phyloP scores from a whole-genome alignment of 2,797 vertebrate species.

The Alauda arvensis region DNA sequence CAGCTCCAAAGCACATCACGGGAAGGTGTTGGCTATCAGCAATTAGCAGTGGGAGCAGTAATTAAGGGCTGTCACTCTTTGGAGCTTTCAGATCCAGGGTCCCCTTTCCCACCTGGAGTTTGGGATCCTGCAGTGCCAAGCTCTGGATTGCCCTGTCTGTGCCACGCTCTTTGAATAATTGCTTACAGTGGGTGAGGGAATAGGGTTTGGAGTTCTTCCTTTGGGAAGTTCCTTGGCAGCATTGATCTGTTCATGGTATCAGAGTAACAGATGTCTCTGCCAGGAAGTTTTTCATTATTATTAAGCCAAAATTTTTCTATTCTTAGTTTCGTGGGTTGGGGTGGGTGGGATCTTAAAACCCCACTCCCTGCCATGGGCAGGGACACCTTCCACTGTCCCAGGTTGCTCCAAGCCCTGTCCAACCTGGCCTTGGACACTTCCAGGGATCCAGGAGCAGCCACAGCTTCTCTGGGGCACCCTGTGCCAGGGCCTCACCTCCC shows the following conservation, averaged over 20 bases:
- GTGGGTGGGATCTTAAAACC: too few relatives aligned
- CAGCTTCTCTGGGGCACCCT: neutral
- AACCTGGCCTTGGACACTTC: neutral
- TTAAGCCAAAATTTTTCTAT: neutral
- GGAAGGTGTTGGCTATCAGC: neutral
- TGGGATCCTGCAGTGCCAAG: neutral
- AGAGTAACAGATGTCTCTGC: neutral
- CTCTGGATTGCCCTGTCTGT: neutral
- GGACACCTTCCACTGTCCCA: neutral
- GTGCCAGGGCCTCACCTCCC: accelerated
- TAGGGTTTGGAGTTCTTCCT: neutral
- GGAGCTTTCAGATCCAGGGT: neutral
- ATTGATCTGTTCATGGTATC: neutral
- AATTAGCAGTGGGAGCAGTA: neutral
- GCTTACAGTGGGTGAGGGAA: neutral
- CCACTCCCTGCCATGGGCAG: neutral
- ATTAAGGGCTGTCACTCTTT: slow-evolving; percentile 13
- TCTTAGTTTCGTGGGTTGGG: neutral
- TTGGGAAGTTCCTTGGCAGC: neutral
- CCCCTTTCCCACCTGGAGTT: neutral
- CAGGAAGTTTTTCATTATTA: neutral
- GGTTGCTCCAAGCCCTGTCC: accelerated
- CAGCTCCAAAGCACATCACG: neutral
- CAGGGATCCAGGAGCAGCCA: neutral
- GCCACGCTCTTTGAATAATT: neutral